These are phyloP conservation scores for Pelodiscus sinensis DNA, from an alignment of 2,113 vertebrate species.

Conservation along the genomic window DNA sequence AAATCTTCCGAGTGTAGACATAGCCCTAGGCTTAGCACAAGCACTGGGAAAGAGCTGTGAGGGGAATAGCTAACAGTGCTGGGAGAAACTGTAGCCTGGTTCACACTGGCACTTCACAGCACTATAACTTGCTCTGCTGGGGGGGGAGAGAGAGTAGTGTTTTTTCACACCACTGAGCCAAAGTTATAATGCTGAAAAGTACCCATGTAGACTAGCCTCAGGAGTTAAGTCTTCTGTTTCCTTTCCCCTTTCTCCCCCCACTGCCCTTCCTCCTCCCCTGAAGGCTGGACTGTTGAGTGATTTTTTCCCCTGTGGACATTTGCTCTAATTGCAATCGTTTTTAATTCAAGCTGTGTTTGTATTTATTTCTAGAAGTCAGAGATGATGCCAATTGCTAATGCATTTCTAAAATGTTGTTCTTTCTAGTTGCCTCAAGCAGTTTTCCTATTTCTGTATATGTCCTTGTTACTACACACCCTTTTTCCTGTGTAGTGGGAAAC, in stretches of 20 bases:
- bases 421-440: constrained; percentile 65
- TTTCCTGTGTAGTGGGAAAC: constrained; percentile 40
- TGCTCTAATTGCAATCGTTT: background rate
- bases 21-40: too few species aligned
- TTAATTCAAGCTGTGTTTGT: constrained; percentile 45
- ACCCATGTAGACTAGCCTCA: too few species aligned
- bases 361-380: constrained; percentile 65
- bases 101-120: too few species aligned
- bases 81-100: too few species aligned
- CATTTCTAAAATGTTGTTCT: constrained; percentile 65
- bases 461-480: constrained; percentile 69
- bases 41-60: too few species aligned
- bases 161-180: too few species aligned
- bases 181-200: too few species aligned
- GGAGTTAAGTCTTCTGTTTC: background rate
- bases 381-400: constrained; percentile 69
- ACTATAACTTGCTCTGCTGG: too few species aligned
- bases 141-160: too few species aligned
- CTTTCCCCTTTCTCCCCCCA: background rate
- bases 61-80: too few species aligned
- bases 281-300: constrained; percentile 5
- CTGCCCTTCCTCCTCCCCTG: background rate
- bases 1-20: too few species aligned
- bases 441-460: constrained; percentile 65
- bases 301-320: background rate